Evolutionary conservation across 2,797 vertebrate species (phyloP), one percentile per base, ranked within the genome.

Genomic region (Danio jaintianensis): DNA sequence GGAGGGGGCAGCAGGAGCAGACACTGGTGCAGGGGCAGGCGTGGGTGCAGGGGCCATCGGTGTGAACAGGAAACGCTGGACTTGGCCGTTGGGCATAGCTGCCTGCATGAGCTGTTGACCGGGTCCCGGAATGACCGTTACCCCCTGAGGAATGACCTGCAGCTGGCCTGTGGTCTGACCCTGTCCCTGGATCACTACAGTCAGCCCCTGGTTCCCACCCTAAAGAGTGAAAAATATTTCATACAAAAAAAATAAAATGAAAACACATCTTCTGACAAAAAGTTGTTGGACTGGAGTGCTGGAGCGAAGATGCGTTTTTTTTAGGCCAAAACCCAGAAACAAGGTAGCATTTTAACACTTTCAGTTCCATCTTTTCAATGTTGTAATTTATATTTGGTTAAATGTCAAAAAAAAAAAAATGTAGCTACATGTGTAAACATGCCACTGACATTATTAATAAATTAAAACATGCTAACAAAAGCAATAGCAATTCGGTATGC

Each of bases 61-160:
- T 5, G 98, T 99, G 89, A 99, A 99, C 74, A 99, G 96, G 91
- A 99, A 99, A 50, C 97, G 96, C 86, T 99, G 98, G 81, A 99
- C 94, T 62, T 97, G 97, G 69, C 98, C 98, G 56, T 97, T 98
- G 59, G 98, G 98, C 98, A 99, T 98, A 15, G 97, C 97, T n/a
- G 98, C 98, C 90, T 99, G 98, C 98, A 99, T 99, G 7, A 99
- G 93, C 87, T 99, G 98, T 88, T 99, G 98, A 20, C 98, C 98
- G 7, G 97, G 96, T 4, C 95, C 95, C 0, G 98, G 97, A 87
- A 98, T 96, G 71, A 99, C 90, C 0, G 96, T 96, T 71, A 99
- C 96, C 56, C 98, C 98, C 86, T 97, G 97, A 70, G 98, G 98
- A 86, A 99, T 97, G 90, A 99, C 91, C 81, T 99, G 98, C 78